These are phyloP conservation scores for Odontophorus gujanensis DNA, from an alignment of 2,113 vertebrate genomes.

Conservation along the genomic window DNA sequence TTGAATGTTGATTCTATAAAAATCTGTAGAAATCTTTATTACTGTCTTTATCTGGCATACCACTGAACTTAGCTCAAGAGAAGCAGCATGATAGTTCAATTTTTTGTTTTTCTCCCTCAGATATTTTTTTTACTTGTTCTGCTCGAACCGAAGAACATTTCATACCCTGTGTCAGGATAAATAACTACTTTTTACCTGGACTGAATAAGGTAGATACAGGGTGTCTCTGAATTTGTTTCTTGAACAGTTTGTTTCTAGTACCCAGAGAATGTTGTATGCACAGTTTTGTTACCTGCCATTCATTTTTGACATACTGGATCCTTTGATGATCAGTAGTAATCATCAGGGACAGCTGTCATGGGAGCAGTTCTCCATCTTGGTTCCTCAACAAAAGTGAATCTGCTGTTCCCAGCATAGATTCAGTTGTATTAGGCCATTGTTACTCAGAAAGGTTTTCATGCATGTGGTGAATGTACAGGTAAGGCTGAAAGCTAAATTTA, in stretches of 20 bases:
- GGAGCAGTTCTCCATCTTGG: not conserved
- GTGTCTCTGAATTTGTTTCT: not conserved
- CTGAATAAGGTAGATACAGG: not conserved
- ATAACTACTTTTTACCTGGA: not conserved
- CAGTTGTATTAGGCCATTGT: not conserved
- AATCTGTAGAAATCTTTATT: not conserved
- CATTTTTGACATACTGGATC: not conserved
- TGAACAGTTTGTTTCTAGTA: not conserved
- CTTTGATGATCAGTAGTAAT: not conserved
- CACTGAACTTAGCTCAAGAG: not conserved
- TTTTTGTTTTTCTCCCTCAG: not conserved
- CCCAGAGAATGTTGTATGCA: not conserved
- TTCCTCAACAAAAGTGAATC: not conserved
- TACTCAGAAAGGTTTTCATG: not conserved
- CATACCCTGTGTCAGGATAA: not conserved
- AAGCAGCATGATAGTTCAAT: not conserved
- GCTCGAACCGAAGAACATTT: not conserved
- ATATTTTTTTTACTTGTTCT: not conserved
- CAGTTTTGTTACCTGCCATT: not conserved
- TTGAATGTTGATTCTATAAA: not conserved
- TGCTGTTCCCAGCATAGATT: not conserved
- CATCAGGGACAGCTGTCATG: not conserved
- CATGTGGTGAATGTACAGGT: fast-evolving
- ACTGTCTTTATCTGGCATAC: not conserved
- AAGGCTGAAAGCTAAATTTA: not conserved